phyloP scores from a whole-genome alignment of 2,797 vertebrate genomes.

The Siniperca scherzeri region DNA sequence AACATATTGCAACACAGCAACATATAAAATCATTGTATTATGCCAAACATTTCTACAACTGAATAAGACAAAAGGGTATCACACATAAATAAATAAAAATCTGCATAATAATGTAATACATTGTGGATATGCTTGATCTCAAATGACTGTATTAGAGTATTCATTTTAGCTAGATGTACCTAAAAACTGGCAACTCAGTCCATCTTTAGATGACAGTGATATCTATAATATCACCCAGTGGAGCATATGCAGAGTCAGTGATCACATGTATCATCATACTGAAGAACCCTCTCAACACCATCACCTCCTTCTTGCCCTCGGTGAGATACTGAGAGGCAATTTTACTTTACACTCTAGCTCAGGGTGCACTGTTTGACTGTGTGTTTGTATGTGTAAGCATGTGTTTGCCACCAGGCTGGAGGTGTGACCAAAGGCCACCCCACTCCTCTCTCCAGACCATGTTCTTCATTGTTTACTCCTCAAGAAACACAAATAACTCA shows the following conservation, averaged over 20 bases:
- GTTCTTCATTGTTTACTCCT: constrained; percentile 72
- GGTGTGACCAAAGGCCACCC: constrained; percentile 47
- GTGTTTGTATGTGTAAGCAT: constrained; percentile 20
- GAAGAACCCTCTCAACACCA: neutral
- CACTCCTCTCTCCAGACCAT: constrained; percentile 44
- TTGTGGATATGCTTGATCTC: neutral
- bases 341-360: constrained; percentile 25
- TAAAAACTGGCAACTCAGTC: neutral
- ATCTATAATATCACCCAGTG: neutral
- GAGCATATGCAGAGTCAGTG: constrained; percentile 3
- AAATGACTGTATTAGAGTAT: neutral
- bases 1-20: neutral
- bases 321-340: constrained; percentile 33
- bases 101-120: neutral
- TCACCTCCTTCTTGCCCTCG: constrained; percentile 4
- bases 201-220: neutral
- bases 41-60: neutral
- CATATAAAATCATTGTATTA: neutral
- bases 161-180: neutral
- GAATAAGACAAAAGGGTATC: neutral
- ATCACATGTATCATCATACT: constrained; percentile 9
- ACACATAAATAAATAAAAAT: neutral
- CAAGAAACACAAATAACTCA: constrained; percentile 78
- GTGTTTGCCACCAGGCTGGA: constrained; percentile 38
- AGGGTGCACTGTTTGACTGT: constrained; percentile 53